Conservation (phyloP, 2,113 vertebrate species). For the Hippopotamus amphibius region DNA sequence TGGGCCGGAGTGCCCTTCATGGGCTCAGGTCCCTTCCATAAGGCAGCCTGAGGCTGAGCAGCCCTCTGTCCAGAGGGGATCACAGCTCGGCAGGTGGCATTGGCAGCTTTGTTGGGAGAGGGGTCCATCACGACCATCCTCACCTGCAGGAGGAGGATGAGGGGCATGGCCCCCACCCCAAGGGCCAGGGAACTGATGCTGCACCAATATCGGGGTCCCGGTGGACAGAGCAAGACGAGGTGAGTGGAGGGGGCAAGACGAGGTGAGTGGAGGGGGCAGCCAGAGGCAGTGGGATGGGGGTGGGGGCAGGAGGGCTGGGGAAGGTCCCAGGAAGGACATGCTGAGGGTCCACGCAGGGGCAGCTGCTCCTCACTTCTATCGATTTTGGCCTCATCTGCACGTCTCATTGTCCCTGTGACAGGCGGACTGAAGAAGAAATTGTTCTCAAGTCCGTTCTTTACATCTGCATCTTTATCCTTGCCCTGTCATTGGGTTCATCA, state of each 20-base stretch:
- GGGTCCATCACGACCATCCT: no score
- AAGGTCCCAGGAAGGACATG: neutral
- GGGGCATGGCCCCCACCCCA: fast-evolving
- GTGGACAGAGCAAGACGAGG: neutral
- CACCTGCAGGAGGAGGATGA: neutral
- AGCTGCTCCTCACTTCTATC: no score
- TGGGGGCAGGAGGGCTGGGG: fast-evolving
- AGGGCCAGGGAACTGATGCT: neutral
- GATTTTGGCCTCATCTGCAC: no score
- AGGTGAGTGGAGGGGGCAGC: fast-evolving
- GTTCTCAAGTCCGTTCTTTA: neutral
- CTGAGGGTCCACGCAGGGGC: no score
- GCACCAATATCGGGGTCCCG: neutral
- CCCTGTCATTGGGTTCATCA: no score
- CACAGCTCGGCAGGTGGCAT: neutral
- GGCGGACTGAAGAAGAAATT: neutral
- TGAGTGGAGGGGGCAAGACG: neutral
- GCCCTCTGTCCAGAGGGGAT: neutral
- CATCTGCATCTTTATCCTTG: no score
- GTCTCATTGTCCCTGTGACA: neutral
- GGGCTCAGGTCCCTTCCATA: neutral
- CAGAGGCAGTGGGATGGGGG: neutral
- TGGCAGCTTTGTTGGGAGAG: fast-evolving
- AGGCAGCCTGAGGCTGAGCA: neutral
- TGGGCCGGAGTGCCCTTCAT: neutral